A percentile compares a stretch with the other conserved stretches of the same genome.
Conservation (phyloP, 2,888 invertebrate species). For the Anthrax anthrax region DNA sequence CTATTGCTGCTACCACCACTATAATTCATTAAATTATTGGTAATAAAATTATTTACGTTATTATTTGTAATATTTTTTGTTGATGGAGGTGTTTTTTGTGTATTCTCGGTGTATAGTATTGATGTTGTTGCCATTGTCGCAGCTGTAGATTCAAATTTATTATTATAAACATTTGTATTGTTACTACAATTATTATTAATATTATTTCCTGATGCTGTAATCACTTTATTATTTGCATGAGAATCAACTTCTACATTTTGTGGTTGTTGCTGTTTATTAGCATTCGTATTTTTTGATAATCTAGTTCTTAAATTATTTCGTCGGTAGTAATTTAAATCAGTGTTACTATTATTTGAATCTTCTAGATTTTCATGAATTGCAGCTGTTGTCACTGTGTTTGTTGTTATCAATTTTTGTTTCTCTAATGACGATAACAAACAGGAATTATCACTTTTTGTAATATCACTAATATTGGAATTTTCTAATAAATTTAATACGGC, state of each 20-base stretch:
- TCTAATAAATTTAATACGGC: no score
- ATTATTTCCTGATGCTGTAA: not conserved
- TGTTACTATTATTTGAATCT: not conserved
- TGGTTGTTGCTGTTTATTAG: not conserved
- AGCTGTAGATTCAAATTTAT: conserved; percentile 1
- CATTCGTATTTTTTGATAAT: not conserved
- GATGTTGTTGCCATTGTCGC: not conserved
- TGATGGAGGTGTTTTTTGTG: conserved; percentile 1
- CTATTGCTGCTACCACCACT: conserved; percentile 17
- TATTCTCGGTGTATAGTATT: not conserved
- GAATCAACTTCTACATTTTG: not conserved
- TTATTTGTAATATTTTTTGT: not conserved
- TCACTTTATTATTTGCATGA: not conserved
- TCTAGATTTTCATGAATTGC: no score
- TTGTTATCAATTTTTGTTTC: not conserved
- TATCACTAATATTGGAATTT: not conserved
- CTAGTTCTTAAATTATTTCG: not conserved
- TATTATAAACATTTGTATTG: conserved; percentile 1
- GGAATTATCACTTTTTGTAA: conserved; percentile 4
- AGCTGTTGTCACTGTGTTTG: no score
- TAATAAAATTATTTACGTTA: conserved; percentile 2
- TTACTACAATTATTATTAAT: not conserved
- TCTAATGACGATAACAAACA: not conserved
- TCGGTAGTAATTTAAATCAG: not conserved
- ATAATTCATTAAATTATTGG: conserved; percentile 11